phyloP scores from a whole-genome alignment of 2,797 vertebrate species.

The Hydrophis major region DNA sequence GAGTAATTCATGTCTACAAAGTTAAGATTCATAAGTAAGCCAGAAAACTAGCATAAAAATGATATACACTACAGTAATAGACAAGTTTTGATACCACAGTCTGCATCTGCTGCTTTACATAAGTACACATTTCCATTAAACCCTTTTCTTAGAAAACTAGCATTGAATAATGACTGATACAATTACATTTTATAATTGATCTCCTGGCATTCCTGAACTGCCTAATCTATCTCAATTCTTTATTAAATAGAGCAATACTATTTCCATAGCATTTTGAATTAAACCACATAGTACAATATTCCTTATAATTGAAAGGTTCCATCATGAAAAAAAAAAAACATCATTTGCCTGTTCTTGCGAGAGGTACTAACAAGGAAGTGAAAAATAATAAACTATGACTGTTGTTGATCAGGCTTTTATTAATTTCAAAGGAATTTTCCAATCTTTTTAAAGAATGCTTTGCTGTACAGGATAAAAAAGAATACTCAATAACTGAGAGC shows the following conservation, averaged over 20 bases:
- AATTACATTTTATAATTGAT: neutral
- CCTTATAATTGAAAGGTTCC: slow-evolving; percentile 32
- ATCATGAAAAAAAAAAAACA: neutral
- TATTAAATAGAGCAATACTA: slow-evolving; percentile 36
- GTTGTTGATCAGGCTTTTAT: neutral
- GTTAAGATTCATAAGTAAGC: neutral
- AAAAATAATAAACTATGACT: neutral
- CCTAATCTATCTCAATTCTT: slow-evolving; percentile 47
- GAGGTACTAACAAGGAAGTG: neutral
- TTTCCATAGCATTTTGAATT: slow-evolving; percentile 48
- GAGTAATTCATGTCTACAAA: neutral
- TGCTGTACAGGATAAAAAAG: neutral
- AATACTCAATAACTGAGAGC: neutral
- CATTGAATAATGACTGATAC: neutral
- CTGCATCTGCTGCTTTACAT: neutral
- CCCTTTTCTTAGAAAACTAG: neutral
- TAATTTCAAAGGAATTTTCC: neutral
- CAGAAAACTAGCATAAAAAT: neutral
- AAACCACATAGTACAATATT: slow-evolving; percentile 31
- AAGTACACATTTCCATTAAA: neutral
- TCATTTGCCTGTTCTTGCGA: neutral
- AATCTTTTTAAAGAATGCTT: neutral
- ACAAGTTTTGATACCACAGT: neutral
- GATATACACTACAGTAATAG: neutral
- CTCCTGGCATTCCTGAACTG: slow-evolving; percentile 13